phyloP scores from a whole-genome alignment of 2,888 invertebrate genomes.

The Drosophila subsilvestris region DNA sequence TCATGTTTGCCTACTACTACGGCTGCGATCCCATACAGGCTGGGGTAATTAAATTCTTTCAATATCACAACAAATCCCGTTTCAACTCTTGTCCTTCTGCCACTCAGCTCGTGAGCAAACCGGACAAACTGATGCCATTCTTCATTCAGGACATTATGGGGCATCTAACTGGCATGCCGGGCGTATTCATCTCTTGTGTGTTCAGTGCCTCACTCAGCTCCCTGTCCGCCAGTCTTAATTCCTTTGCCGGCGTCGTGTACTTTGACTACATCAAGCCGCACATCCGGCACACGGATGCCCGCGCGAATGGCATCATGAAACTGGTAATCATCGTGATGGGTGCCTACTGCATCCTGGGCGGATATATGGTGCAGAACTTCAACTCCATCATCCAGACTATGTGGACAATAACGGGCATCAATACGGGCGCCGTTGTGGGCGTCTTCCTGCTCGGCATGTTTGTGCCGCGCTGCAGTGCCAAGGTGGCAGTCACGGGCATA shows the following conservation, averaged over 20 bases:
- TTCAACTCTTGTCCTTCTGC: not conserved
- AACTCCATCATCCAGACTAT: slow-evolving; percentile 85
- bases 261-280: slow-evolving; percentile 85
- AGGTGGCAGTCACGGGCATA: slow-evolving; percentile 80
- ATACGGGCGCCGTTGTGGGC: slow-evolving; percentile 87
- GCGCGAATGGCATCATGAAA: slow-evolving; percentile 85
- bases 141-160: slow-evolving; percentile 86
- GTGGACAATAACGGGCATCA: slow-evolving; percentile 84
- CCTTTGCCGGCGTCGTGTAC: slow-evolving; percentile 86
- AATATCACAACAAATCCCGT: too few species aligned
- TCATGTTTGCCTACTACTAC: slow-evolving; percentile 86
- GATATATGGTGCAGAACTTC: slow-evolving; percentile 84
- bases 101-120: slow-evolving; percentile 81
- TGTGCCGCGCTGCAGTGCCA: slow-evolving; percentile 87
- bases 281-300: slow-evolving; percentile 83
- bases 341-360: slow-evolving; percentile 86
- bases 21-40: slow-evolving; percentile 87
- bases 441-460: slow-evolving; percentile 89
- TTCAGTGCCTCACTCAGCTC: slow-evolving; percentile 87
- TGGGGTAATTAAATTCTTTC: slow-evolving; percentile 78
- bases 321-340: slow-evolving; percentile 85
- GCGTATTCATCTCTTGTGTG: slow-evolving; percentile 87
- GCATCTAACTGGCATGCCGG: slow-evolving; percentile 85
- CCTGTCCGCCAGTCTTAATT: slow-evolving; percentile 86
- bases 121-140: slow-evolving; percentile 86